Base-by-base conservation (phyloP, 1,140 invertebrate genomes). In the Marisa cornuarietis region DNA sequence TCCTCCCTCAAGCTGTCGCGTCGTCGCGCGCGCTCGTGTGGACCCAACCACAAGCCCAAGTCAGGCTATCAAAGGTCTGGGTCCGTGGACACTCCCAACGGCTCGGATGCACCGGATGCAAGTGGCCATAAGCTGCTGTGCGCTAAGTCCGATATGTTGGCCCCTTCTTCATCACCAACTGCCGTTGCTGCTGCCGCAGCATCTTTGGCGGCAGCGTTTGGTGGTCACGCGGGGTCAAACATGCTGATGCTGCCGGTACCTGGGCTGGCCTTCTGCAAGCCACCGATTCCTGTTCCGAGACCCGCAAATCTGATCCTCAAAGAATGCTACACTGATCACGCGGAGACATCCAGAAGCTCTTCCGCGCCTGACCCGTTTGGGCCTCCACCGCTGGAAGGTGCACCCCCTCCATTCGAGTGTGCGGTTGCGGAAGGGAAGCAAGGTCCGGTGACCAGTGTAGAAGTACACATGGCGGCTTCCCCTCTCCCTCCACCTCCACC, bases 401-500 rank as follows among this genome's bases (percentile, higher is more conserved):
- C 63, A 22, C 54, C 24, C 73, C 79, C 51, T 80, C 72, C 74
- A 24, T 71, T 81, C 42, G 31, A 80, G 22, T 76, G 73, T 61
- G 82, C 68, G 24, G 76, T 72, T 14, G 77, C 71, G 26, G 82
- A 81, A 61, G 79, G 72, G 52, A 79, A 71, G 51, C 69, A 83
- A 75, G 76, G 79, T 65, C 76, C 79, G 22, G n/a, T 77, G 22
- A 83, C 81, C 26, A 81, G 81, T 76, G 79, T 83, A 16, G 80
- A 83, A 52, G 80, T 83, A 31, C 81, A 83, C 72, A 79, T 84
- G 78, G 84, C 85, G 68, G 86, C 87, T 69, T 81, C 78, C 74
- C 85, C 84, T 22, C 83, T 85, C 78, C 84, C 86, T 81, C 82
- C 85, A 78, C 86, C 84, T 80, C 83, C 84, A 42, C 79, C 79